Percentiles rank a stretch among this genome's conserved stretches.
phyloP scores from a whole-genome alignment of 2,113 vertebrate species.

The Hippotragus niger region DNA sequence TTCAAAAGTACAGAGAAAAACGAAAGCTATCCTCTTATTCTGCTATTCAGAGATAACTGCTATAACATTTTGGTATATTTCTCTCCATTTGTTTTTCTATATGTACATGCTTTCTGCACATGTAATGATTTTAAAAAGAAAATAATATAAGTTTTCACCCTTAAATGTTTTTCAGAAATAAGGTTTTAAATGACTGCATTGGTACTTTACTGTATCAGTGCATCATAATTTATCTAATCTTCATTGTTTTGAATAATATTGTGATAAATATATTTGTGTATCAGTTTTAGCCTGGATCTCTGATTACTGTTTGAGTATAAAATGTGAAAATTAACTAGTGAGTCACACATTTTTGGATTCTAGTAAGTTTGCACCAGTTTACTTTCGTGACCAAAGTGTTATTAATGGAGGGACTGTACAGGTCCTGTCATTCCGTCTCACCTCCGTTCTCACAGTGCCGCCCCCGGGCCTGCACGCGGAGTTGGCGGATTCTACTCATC shows the following conservation, averaged over 20 bases:
- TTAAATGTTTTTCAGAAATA: not conserved
- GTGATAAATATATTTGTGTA: not conserved
- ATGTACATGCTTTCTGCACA: not conserved
- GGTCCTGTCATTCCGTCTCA: accelerated
- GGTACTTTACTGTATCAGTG: accelerated
- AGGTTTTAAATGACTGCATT: not conserved
- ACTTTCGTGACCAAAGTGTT: not conserved
- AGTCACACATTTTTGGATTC: not conserved
- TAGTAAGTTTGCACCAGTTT: not conserved
- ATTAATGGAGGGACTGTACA: no score
- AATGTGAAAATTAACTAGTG: not conserved
- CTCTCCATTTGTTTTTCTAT: not conserved
- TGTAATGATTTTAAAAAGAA: not conserved
- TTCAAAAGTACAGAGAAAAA: not conserved
- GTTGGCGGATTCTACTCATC: accelerated
- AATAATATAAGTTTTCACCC: not conserved
- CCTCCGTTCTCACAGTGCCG: accelerated
- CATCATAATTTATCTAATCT: not conserved
- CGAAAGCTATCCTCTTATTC: not conserved
- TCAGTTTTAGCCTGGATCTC: not conserved
- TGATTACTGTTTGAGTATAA: not conserved
- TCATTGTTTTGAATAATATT: not conserved
- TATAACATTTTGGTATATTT: not conserved
- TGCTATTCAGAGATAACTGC: not conserved
- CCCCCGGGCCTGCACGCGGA: accelerated